Conservation (phyloP, 2,797 vertebrate genomes). For the Microchirus variegatus region DNA sequence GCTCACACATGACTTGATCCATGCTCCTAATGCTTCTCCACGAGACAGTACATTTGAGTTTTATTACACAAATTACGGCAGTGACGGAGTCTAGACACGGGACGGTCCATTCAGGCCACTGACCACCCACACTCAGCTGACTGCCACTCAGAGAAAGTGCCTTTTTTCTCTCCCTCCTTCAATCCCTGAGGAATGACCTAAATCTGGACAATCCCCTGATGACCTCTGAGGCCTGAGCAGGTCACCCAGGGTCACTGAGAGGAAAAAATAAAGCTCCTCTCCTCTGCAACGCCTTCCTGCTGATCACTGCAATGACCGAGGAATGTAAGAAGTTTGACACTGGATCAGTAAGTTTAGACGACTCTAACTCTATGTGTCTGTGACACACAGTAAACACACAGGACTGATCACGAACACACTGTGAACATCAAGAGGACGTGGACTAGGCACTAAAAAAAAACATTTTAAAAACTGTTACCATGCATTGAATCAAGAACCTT, state of each 20-base stretch:
- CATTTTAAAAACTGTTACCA: too few species aligned
- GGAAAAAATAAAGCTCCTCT: constrained; percentile 53
- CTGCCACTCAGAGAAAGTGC: constrained; percentile 60
- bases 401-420: background rate
- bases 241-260: constrained; percentile 65
- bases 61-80: background rate
- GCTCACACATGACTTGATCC: too few species aligned
- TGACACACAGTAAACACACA: constrained; percentile 17
- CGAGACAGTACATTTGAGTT: background rate
- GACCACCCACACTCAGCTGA: constrained; percentile 71
- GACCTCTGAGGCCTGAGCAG: constrained; percentile 64
- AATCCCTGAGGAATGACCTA: constrained; percentile 69
- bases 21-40: background rate
- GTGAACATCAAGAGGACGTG: background rate
- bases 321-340: constrained; percentile 40
- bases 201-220: constrained; percentile 68
- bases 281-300: constrained; percentile 25
- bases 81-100: constrained; percentile 44
- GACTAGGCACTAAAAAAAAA: too few species aligned
- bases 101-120: constrained; percentile 33
- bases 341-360: constrained; percentile 48
- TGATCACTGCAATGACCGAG: constrained; percentile 17
- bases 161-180: constrained; percentile 40
- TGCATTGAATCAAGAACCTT: too few species aligned
- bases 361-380: constrained; percentile 34